Evolutionary conservation across 2,113 vertebrate genomes (phyloP).

Genomic region (Illadopsis cleaveri): DNA sequence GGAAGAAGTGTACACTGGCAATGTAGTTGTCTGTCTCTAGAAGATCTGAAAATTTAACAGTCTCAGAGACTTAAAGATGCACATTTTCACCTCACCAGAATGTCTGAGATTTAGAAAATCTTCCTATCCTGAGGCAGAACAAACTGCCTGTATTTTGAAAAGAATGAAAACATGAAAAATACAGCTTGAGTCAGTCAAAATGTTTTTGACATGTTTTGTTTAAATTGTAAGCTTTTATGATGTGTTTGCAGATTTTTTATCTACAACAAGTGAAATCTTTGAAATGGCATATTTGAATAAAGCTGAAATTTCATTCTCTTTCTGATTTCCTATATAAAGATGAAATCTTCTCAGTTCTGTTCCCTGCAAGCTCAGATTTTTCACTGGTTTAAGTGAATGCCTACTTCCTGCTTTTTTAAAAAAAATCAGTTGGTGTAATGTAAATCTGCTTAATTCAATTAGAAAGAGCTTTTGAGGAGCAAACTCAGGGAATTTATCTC

Average conservation of each 20-base stretch:
- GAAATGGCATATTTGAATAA: background rate
- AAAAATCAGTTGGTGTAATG: background rate
- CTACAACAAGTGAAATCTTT: background rate
- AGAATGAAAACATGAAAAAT: background rate
- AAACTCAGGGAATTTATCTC: background rate
- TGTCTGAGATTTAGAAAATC: background rate
- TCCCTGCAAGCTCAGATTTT: background rate
- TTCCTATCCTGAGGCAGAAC: background rate
- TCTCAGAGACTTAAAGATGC: background rate
- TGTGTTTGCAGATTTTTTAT: background rate
- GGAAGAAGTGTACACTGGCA: background rate
- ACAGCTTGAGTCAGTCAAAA: background rate
- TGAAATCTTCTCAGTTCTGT: background rate
- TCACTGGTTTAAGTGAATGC: background rate
- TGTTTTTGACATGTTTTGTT: background rate
- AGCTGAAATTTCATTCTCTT: background rate
- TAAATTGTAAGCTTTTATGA: background rate
- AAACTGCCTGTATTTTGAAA: background rate
- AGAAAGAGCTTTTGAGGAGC: background rate
- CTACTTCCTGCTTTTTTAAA: background rate
- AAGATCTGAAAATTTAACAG: background rate
- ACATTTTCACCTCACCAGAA: background rate
- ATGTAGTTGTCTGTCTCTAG: background rate
- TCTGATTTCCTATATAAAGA: background rate
- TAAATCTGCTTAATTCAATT: constrained; percentile 16